Percentiles rank a stretch among this genome's conserved stretches.
Conservation (phyloP, 2,888 invertebrate genomes). For the Dimorphilus gyrociliatus region DNA sequence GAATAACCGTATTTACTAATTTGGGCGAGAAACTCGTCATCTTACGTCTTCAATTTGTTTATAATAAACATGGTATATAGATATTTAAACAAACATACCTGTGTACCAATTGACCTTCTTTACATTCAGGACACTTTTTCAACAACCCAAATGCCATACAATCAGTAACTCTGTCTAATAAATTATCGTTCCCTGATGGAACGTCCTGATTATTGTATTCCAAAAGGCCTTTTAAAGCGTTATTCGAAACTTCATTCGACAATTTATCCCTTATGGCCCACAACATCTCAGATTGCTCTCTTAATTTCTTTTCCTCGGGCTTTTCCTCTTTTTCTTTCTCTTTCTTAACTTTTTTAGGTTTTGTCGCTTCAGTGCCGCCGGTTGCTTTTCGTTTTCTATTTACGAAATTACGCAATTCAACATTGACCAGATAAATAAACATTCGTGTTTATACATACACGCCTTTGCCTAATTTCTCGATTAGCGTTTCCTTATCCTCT, state of each 20-base stretch:
- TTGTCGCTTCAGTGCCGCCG: not conserved
- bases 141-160: conserved; percentile 72
- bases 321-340: not conserved
- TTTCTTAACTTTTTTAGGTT: not conserved
- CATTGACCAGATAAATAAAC: not conserved
- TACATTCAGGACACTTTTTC: conserved; percentile 59
- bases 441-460: too few species aligned
- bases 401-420: conserved; percentile 2
- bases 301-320: conserved; percentile 2
- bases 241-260: conserved; percentile 45
- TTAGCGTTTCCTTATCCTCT: conserved; percentile 39
- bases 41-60: too few species aligned
- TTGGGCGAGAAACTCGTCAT: too few species aligned
- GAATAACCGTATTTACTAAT: conserved; percentile 52
- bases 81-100: too few species aligned
- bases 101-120: conserved; percentile 48
- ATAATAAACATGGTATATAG: too few species aligned
- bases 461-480: conserved; percentile 30
- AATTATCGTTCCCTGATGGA: conserved; percentile 50
- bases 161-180: conserved; percentile 62
- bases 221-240: conserved; percentile 49
- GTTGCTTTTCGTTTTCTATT: not conserved
- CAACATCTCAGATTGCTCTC: conserved; percentile 51
- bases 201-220: conserved; percentile 55
- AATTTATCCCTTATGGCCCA: conserved; percentile 52